Conservation (phyloP, 2,888 invertebrate genomes). For the Andricus quercusramuli region DNA sequence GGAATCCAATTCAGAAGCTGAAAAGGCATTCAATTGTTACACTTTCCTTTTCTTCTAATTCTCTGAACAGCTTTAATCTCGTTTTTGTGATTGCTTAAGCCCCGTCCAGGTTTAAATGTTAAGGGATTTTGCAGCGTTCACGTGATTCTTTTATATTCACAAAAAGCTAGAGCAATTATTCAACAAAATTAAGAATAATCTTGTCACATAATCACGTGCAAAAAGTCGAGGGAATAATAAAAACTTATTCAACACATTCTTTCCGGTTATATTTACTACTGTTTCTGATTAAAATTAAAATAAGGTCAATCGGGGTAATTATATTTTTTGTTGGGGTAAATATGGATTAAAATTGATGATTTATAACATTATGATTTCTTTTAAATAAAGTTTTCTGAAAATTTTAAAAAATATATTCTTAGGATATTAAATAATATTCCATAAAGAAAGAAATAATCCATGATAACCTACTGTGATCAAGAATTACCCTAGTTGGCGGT, state of each 20-base stretch:
- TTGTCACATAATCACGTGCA: background rate
- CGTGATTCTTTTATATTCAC: no score
- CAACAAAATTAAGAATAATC: background rate
- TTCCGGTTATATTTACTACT: background rate
- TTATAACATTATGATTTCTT: no score
- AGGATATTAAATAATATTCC: no score
- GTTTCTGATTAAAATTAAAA: background rate
- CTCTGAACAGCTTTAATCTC: background rate
- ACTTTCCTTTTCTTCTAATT: background rate
- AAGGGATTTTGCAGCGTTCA: background rate
- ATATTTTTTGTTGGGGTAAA: no score
- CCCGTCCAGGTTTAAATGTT: background rate
- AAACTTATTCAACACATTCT: background rate
- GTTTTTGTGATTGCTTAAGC: background rate
- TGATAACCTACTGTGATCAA: no score
- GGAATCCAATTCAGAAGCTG: background rate
- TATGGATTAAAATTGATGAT: no score
- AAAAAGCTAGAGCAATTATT: background rate
- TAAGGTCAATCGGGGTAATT: background rate
- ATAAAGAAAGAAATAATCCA: no score
- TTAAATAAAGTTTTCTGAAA: no score
- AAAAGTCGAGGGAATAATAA: background rate
- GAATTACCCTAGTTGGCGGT: no score
- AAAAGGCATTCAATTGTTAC: background rate
- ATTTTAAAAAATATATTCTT: no score